Percentiles rank a stretch among this genome's conserved stretches.
Conservation (phyloP, 2,797 vertebrate genomes). For the Tiaroga cobitis region DNA sequence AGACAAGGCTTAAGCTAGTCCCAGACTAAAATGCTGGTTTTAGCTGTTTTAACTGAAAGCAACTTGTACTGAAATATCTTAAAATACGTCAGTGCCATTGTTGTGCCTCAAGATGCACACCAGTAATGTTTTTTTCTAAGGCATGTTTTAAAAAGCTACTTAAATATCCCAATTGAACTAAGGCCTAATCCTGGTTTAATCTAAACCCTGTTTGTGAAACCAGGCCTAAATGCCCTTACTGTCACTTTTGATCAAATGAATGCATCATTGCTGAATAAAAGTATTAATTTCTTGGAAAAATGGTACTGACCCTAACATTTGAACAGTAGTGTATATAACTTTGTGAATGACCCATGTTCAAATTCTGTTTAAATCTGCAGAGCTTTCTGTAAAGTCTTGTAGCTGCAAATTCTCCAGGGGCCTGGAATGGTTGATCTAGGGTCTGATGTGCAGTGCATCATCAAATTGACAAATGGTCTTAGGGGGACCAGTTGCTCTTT, state of each 20-base stretch:
- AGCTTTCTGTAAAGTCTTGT: not conserved
- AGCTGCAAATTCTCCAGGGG: not conserved
- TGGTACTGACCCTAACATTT: not conserved
- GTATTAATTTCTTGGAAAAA: not conserved
- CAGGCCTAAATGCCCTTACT: not conserved
- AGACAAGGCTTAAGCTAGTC: too few species aligned
- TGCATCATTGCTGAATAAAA: not conserved
- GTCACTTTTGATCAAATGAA: not conserved
- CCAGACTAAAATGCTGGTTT: too few species aligned
- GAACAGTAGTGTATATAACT: not conserved
- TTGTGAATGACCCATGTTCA: not conserved
- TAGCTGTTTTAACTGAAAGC: too few species aligned
- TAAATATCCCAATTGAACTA: too few species aligned
- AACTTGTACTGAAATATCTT: too few species aligned
- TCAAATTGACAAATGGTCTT: conserved; percentile 19
- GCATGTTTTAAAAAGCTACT: too few species aligned
- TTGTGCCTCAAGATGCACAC: too few species aligned
- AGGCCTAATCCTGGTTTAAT: too few species aligned
- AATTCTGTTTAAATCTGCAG: not conserved
- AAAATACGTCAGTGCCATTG: too few species aligned
- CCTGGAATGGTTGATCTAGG: not conserved
- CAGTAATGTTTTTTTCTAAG: too few species aligned
- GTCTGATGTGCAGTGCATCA: conserved; percentile 2
- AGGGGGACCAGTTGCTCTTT: not conserved
- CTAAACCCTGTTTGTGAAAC: too few species aligned